These are phyloP conservation scores for Fissipunctia ypsillon DNA, from an alignment of 2,888 invertebrate species.

Conservation along the genomic window DNA sequence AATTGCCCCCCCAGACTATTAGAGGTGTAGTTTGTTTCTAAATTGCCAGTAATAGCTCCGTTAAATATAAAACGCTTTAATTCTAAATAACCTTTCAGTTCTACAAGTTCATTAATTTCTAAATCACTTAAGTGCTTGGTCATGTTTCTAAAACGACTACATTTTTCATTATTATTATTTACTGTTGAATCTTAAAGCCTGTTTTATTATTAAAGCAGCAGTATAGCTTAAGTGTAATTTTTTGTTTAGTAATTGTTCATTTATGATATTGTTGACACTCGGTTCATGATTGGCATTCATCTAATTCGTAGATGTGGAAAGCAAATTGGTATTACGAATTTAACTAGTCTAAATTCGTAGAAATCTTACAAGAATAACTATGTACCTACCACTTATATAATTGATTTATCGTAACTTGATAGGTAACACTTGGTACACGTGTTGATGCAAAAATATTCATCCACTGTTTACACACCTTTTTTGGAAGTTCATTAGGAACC, in stretches of 20 bases:
- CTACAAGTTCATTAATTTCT: slow-evolving; percentile 42
- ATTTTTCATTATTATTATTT: slow-evolving; percentile 48
- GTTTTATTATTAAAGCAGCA: slow-evolving; percentile 28
- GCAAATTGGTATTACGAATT: background rate
- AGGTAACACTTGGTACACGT: too few relatives aligned
- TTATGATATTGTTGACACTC: slow-evolving; percentile 1
- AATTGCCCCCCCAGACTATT: too few relatives aligned
- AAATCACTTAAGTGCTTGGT: slow-evolving; percentile 47
- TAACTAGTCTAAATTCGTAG: background rate
- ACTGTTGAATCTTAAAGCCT: slow-evolving; percentile 21
- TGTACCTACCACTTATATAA: background rate
- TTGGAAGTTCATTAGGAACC: background rate
- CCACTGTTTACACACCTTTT: background rate
- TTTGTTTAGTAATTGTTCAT: slow-evolving; percentile 35
- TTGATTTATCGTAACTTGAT: background rate
- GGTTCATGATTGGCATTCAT: slow-evolving; percentile 18
- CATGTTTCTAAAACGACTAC: slow-evolving; percentile 40
- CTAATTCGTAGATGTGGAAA: background rate
- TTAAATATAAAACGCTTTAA: slow-evolving; percentile 1
- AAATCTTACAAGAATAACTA: background rate
- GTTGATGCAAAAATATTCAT: background rate
- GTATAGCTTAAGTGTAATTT: slow-evolving; percentile 28
- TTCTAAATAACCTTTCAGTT: slow-evolving; percentile 23
- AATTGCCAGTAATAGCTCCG: background rate
- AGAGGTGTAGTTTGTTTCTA: background rate